phyloP scores from a whole-genome alignment of 2,797 vertebrate species.

The Mastacembelus armatus region DNA sequence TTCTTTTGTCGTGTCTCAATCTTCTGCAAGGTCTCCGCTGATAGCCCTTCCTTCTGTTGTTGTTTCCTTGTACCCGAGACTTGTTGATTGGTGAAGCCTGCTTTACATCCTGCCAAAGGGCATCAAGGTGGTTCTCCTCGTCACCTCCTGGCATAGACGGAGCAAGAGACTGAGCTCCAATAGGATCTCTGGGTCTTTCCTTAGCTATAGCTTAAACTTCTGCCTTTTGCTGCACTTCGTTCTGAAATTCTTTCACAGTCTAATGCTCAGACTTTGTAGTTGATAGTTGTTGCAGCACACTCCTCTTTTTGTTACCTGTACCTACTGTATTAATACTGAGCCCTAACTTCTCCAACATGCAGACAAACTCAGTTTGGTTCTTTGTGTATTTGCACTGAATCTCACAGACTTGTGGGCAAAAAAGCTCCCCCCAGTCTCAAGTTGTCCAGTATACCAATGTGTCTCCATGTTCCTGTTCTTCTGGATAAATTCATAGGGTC shows the following conservation, averaged over 20 bases:
- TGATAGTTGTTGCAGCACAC: too few relatives aligned
- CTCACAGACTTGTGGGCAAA: background rate
- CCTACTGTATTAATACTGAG: background rate
- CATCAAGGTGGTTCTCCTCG: constrained; percentile 24
- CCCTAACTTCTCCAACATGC: background rate
- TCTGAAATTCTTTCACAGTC: too few relatives aligned
- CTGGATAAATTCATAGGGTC: too few relatives aligned
- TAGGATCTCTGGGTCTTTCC: background rate
- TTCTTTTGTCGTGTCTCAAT: constrained; percentile 29
- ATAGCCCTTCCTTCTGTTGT: constrained; percentile 44
- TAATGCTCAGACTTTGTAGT: too few relatives aligned
- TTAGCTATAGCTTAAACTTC: background rate
- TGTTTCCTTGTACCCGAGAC: constrained; percentile 31
- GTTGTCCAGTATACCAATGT: too few relatives aligned
- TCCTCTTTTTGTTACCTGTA: too few relatives aligned
- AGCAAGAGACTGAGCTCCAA: constrained; percentile 24
- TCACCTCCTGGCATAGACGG: constrained; percentile 3
- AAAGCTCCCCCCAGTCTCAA: background rate
- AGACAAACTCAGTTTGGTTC: background rate
- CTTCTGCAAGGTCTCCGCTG: constrained; percentile 32
- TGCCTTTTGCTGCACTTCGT: background rate
- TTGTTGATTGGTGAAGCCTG: constrained; percentile 21
- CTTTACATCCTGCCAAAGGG: constrained; percentile 31
- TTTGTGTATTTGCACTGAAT: background rate
- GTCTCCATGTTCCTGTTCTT: too few relatives aligned